A percentile compares a stretch with the other conserved stretches of the same genome.
Evolutionary conservation across 2,113 vertebrate species (phyloP).

Genomic region (Cochlearius cochlearius): DNA sequence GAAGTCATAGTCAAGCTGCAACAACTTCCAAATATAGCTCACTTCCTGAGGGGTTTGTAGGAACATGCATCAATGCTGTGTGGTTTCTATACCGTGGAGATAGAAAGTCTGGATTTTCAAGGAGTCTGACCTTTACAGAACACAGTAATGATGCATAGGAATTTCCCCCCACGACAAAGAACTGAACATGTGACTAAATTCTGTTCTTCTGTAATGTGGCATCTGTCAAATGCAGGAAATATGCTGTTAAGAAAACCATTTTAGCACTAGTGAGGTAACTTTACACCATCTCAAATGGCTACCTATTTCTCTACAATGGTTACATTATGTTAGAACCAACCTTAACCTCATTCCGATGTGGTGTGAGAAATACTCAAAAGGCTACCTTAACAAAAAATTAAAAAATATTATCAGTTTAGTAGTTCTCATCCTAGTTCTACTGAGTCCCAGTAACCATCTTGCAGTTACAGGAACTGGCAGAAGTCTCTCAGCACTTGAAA

Average conservation of each 20-base stretch:
- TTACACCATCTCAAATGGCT: not conserved
- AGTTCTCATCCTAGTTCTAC: not conserved
- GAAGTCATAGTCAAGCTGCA: not conserved
- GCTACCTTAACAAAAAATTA: not conserved
- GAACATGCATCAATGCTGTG: not conserved
- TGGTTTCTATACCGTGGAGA: not conserved
- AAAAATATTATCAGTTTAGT: accelerated
- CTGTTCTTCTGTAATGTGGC: not conserved
- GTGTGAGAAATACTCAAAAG: not conserved
- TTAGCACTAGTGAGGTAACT: not conserved
- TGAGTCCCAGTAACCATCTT: not conserved
- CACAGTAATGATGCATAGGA: not conserved
- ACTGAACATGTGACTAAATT: not conserved
- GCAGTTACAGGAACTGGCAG: not conserved
- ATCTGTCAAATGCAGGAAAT: constrained; percentile 7
- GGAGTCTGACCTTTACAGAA: constrained; percentile 16
- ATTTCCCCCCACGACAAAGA: not conserved
- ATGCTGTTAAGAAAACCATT: not conserved
- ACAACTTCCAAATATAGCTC: not conserved
- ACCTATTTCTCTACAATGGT: not conserved
- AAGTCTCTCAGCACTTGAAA: not conserved
- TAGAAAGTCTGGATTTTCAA: not conserved
- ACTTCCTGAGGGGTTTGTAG: constrained; percentile 26
- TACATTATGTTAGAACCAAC: not conserved
- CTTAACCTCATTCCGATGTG: not conserved